Base-by-base conservation (phyloP, 1,140 invertebrate species). In the Caerostris darwini region DNA sequence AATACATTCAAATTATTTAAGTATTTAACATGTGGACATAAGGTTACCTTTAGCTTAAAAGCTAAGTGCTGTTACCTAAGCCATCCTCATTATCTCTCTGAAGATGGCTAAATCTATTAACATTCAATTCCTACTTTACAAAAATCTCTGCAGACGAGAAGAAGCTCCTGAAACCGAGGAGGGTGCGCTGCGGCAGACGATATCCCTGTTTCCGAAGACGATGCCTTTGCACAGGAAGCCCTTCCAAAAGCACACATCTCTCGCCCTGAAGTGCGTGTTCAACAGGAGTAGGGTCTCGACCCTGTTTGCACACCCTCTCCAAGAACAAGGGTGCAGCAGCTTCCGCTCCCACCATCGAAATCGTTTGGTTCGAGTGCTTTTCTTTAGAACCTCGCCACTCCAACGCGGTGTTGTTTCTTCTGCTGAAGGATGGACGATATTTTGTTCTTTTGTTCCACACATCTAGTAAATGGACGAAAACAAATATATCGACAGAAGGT, bases 401-500 rank as follows among this genome's bases (percentile, higher is more conserved):
- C 83, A 58, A 34, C 54, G 54, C 34, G 56, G 19, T 85, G 56
- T n/a, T 58, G 83, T 58, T 56, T 56, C 83, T 85, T 56, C 57
- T 57, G 57, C 56, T n/a, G 50, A 53, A 12, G 61, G 53, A 34
- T 50, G 34, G 5, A 77, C 6, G 17, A 85, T 58, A n/a, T 14
- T 59, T 19, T 58, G 14, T 57, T 14, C 19, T 17, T 57, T 82
- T 82, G 19, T 50, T 82, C 83, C 3, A 8, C 5, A n/a, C 34
- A 50, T 50, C 50, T 19, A 77, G 71, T 77, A 50, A 50, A 77
- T 77, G 71, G 67, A 77, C 8, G 71, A 56, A 85, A 85, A 85
- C 83, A 85, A 85, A 85, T 59, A 85, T n/a, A 85, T 85, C 83
- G 71, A 77, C 53, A 59, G 57, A 59, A 85, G 83, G 83, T 85